These are phyloP conservation scores for Origma solitaria DNA, from an alignment of 2,113 vertebrate genomes.

Conservation along the genomic window DNA sequence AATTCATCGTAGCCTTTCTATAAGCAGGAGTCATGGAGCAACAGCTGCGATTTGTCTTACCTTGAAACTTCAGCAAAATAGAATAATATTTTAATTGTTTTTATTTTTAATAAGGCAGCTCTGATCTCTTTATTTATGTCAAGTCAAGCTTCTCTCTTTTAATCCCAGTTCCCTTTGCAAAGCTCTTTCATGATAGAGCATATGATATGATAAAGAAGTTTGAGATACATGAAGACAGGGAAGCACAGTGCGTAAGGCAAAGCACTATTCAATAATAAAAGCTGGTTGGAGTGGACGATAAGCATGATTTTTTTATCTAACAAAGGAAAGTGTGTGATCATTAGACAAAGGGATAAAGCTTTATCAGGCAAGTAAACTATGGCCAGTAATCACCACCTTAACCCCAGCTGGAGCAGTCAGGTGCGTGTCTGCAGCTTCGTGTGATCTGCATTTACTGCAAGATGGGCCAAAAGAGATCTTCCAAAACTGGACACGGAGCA, in stretches of 20 bases:
- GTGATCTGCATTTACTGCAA: neutral
- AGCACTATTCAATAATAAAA: neutral
- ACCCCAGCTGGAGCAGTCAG: neutral
- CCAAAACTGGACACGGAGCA: neutral
- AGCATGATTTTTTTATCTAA: neutral
- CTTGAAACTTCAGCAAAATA: neutral
- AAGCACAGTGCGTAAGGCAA: neutral
- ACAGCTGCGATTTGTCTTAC: neutral
- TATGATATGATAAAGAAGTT: no score
- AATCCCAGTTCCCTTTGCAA: neutral
- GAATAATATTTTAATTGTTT: neutral
- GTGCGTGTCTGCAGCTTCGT: neutral
- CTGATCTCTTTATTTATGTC: neutral
- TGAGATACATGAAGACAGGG: neutral
- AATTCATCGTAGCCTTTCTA: neutral
- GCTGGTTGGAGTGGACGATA: neutral
- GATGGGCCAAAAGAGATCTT: neutral
- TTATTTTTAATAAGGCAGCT: neutral
- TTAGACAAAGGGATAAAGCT: neutral
- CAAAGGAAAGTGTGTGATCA: neutral
- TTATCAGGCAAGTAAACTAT: neutral
- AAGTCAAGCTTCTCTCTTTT: neutral
- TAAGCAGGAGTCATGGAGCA: neutral
- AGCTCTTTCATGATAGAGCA: neutral
- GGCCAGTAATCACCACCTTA: neutral